A percentile compares a stretch with the other conserved stretches of the same genome.
phyloP scores from a whole-genome alignment of 2,888 invertebrate species.

The Lomographa bimaculata region DNA sequence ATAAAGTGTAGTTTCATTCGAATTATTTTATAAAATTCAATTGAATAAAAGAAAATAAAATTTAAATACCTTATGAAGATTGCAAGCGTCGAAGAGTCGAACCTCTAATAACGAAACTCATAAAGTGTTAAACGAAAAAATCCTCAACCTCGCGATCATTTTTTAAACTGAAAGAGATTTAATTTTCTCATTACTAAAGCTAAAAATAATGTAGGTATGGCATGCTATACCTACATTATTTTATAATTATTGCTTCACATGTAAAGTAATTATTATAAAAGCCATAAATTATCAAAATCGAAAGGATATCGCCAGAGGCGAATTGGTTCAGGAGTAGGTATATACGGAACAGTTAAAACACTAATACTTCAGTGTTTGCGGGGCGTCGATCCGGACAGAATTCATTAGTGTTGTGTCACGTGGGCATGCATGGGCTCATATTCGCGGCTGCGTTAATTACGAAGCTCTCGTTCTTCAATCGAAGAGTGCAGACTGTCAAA shows the following conservation, averaged over 20 bases:
- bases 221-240: no score
- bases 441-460: slow-evolving; percentile 61
- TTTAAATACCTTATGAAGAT: slow-evolving; percentile 9
- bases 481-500: slow-evolving; percentile 66
- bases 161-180: slow-evolving; percentile 20
- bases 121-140: slow-evolving; percentile 14
- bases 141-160: slow-evolving; percentile 7
- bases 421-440: slow-evolving; percentile 49
- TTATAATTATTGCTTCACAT: no score
- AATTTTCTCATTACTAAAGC: slow-evolving; percentile 31
- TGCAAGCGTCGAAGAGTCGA: slow-evolving; percentile 8
- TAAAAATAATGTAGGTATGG: slow-evolving; percentile 15
- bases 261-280: slow-evolving; percentile 40
- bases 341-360: slow-evolving; percentile 57
- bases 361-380: slow-evolving; percentile 57
- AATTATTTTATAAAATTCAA: slow-evolving; percentile 50
- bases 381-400: slow-evolving; percentile 69
- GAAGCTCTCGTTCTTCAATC: slow-evolving; percentile 63
- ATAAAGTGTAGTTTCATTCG: slow-evolving; percentile 47
- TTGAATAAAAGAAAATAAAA: slow-evolving; percentile 33
- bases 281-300: slow-evolving; percentile 51
- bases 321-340: slow-evolving; percentile 40
- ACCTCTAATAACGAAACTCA: slow-evolving; percentile 4
- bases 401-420: slow-evolving; percentile 72
- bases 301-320: slow-evolving; percentile 42